Evolutionary conservation across 2,797 vertebrate genomes (phyloP).

Genomic region (Rhincodon typus): DNA sequence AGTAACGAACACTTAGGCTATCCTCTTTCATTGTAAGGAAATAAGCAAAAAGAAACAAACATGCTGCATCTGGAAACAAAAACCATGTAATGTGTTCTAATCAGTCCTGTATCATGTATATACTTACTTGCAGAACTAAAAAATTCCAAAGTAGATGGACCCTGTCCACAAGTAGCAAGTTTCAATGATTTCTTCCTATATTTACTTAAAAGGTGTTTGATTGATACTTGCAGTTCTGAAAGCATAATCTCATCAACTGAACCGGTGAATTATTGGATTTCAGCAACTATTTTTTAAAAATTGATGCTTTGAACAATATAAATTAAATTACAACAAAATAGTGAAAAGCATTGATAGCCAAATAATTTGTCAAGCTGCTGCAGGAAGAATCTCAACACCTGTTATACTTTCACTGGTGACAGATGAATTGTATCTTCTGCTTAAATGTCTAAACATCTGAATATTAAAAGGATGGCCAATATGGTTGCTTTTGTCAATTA

Average conservation of each 20-base stretch:
- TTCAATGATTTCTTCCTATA: background rate
- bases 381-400: background rate
- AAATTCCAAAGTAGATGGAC: background rate
- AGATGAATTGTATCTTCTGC: background rate
- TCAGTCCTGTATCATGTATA: background rate
- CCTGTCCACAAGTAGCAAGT: background rate
- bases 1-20: background rate
- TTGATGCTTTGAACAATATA: background rate
- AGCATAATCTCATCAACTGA: background rate
- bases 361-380: background rate
- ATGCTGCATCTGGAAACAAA: background rate
- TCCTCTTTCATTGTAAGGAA: background rate
- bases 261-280: background rate
- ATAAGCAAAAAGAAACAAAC: background rate
- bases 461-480: background rate
- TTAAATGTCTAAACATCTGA: background rate
- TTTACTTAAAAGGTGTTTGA: background rate
- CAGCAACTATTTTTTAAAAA: background rate
- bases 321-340: background rate
- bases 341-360: background rate
- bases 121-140: background rate
- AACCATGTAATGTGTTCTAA: background rate
- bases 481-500: background rate
- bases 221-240: background rate
- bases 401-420: background rate